Evolutionary conservation across 2,888 invertebrate genomes (phyloP).

Genomic region (Tetranychus truncatus): DNA sequence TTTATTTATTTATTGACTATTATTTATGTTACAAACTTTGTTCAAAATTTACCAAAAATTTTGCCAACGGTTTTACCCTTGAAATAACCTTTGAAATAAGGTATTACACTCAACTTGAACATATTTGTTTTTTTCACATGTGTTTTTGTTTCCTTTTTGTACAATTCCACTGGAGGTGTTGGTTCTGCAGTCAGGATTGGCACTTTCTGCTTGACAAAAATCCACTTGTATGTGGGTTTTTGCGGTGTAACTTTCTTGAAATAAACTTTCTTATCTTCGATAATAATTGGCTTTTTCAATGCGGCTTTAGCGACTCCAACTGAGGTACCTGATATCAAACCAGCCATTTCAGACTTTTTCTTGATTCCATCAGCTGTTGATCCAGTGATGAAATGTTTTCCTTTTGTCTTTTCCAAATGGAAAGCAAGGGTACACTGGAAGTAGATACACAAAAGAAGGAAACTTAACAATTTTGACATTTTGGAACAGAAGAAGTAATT

Average conservation of each 20-base stretch:
- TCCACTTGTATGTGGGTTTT: neutral
- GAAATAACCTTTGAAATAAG: neutral
- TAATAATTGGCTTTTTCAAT: neutral
- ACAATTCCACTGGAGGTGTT: neutral
- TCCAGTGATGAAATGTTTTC: neutral
- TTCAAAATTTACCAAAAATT: neutral
- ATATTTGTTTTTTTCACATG: neutral
- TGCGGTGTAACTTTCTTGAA: neutral
- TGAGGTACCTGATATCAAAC: neutral
- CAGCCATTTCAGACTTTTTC: neutral
- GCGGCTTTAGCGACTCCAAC: neutral
- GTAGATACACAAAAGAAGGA: no score
- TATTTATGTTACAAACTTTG: neutral
- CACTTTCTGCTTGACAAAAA: neutral
- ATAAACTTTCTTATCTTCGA: no score
- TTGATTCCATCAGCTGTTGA: neutral
- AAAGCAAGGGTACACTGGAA: no score
- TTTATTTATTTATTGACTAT: no score
- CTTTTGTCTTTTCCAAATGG: no score
- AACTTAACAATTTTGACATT: no score
- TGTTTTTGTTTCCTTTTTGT: neutral
- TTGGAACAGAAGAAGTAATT: no score
- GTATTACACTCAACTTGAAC: neutral
- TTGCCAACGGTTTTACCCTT: neutral
- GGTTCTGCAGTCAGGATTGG: neutral